Evolutionary conservation across 2,113 vertebrate genomes (phyloP).

Genomic region (Neolamprologus fasciatus): DNA sequence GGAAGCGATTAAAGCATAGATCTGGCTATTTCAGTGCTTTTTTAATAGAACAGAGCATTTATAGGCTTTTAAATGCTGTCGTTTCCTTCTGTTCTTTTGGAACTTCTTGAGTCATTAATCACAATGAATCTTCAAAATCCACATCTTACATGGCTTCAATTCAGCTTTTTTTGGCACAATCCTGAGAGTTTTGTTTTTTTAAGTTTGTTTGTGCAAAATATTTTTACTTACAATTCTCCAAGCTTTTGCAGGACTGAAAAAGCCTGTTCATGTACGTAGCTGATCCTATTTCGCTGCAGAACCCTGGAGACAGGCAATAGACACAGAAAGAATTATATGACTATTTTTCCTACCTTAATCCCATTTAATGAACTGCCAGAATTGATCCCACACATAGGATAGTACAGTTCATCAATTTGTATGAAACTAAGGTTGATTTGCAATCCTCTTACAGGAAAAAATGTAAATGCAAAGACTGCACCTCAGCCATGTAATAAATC

Average conservation of each 20-base stretch:
- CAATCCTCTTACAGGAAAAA: neutral
- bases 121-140: neutral
- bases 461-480: neutral
- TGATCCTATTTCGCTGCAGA: conserved; percentile 86
- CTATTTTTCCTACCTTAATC: neutral
- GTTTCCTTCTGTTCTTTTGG: neutral
- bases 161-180: neutral
- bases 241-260: conserved; percentile 85
- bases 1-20: neutral
- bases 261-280: conserved; percentile 76
- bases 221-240: conserved; percentile 85
- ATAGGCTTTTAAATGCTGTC: neutral
- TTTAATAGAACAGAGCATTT: neutral
- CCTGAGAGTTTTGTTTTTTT: neutral
- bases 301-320: conserved; percentile 70
- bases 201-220: neutral
- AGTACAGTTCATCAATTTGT: neutral
- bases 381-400: neutral
- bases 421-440: neutral
- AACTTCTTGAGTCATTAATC: neutral
- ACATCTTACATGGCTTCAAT: neutral
- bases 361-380: neutral
- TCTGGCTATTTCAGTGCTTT: neutral
- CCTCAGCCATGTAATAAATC: neutral
- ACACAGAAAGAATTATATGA: neutral